Evolutionary conservation across 1,140 invertebrate genomes (phyloP), one percentile per base, ranked within the genome.

Genomic region (Neodiprion virginianus): DNA sequence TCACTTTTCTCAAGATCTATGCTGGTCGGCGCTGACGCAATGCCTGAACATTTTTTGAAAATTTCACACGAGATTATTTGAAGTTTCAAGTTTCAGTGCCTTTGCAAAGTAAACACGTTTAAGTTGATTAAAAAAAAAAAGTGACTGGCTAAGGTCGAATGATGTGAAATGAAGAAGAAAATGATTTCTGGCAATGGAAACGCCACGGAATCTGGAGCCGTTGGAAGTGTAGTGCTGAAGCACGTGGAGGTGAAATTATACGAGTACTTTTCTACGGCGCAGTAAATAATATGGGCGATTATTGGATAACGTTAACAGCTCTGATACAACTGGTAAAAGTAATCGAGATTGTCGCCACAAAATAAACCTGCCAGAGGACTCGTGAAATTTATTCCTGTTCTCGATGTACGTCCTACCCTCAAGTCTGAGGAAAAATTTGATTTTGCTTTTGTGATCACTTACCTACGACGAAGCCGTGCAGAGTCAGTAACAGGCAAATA

Each of bases 31-130:
- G 65, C 17, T 49, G 49, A 74, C 69, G 74, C 72, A 76, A 79
- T 40, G 70, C 72, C 72, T 79, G 69, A 40, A 73, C 72, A 78
- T 79, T 72, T 72, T 50, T 50, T 7, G n/a, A 14, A 21, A 61
- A 14, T 65, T 21, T 14, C 4, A 65, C 5, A 40, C 28, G 28
- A 40, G 28, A 40, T 3, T 3, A 40, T 40, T 40, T 40, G 5
- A 40, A 40, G 28, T 40, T 40, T 40, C 28, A 40, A 40, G 17
- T 21, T 21, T 21, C 5, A 40, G 5, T 40, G 28, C 5, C 1
- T 40, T 40, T 40, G 28, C 28, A 40, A 40, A 40, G 28, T 40
- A 40, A 40, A 40, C 28, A 40, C 28, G 2, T 40, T 40, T 3
- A 4, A 40, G 28, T 5, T 40, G 28, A 40, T 40, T 40, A 40